These are phyloP conservation scores for Corythornis madagascariensis DNA, from an alignment of 2,113 vertebrate species.

Conservation along the genomic window DNA sequence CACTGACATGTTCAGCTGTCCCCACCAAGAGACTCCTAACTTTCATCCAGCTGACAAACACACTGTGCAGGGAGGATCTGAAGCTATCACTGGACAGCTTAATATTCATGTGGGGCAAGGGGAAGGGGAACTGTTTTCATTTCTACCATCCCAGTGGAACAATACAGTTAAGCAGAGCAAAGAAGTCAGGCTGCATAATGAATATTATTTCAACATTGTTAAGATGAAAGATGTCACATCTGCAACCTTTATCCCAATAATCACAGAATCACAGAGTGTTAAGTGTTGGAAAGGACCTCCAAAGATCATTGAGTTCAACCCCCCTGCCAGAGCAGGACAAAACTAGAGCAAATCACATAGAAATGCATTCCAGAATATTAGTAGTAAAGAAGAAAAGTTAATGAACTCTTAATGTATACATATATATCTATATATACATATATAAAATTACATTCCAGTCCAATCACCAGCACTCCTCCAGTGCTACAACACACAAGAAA, in stretches of 20 bases:
- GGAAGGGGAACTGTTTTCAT: not conserved
- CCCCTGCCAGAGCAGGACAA: too few relatives aligned
- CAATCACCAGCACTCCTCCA: not conserved
- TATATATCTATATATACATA: not conserved
- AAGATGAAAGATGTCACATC: not conserved
- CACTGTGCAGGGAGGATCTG: not conserved
- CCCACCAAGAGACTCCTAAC: not conserved
- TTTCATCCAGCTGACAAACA: not conserved
- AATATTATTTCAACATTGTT: not conserved
- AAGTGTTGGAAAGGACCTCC: too few relatives aligned
- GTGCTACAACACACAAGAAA: not conserved
- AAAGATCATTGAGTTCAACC: too few relatives aligned
- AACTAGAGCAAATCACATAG: too few relatives aligned
- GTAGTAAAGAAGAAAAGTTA: not conserved
- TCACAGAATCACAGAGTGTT: too few relatives aligned
- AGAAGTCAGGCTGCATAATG: not conserved
- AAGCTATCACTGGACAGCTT: not conserved
- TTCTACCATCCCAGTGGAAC: not conserved
- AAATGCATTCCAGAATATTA: not conserved
- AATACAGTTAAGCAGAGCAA: not conserved
- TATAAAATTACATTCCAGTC: not conserved
- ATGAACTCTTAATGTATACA: not conserved
- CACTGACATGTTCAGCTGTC: accelerated
- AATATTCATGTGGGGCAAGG: not conserved
- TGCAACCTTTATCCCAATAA: not conserved